Conservation (phyloP, 35 echinoderm and acorn worm genomes). For the Acanthaster planci region DNA sequence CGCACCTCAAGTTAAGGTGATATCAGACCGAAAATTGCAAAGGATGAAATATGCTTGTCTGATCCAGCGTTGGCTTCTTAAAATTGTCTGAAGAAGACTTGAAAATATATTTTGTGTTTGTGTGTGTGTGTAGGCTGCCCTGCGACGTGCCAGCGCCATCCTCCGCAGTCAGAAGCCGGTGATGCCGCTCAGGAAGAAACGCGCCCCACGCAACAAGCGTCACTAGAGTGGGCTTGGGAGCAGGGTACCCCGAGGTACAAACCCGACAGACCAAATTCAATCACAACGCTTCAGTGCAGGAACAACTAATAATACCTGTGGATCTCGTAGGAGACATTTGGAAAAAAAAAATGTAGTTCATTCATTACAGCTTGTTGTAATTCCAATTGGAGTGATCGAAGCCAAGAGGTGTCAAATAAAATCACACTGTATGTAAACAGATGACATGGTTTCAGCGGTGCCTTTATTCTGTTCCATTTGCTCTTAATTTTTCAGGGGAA, state of each 20-base stretch:
- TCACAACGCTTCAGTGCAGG: not conserved
- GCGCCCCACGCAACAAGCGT: constrained; percentile 55
- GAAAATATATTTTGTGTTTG: not conserved
- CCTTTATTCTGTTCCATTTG: not conserved
- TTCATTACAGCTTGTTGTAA: not conserved
- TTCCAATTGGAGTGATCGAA: not conserved
- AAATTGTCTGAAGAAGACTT: not conserved
- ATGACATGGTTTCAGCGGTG: not conserved
- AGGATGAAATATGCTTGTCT: too few relatives aligned
- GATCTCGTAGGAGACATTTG: too few relatives aligned
- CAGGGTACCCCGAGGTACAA: too few relatives aligned
- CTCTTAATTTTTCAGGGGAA: too few relatives aligned
- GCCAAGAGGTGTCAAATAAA: not conserved
- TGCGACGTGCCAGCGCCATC: constrained; percentile 87
- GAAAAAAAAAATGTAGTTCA: too few relatives aligned
- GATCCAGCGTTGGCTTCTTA: not conserved
- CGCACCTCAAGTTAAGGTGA: too few relatives aligned
- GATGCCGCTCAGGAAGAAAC: constrained; percentile 71
- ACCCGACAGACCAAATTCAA: too few relatives aligned
- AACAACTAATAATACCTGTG: not conserved
- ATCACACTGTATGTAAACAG: constrained; percentile 24
- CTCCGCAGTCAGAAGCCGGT: constrained; percentile 88
- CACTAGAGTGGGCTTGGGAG: not conserved
- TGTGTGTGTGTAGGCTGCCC: constrained; percentile 64
- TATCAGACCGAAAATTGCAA: not conserved